Conservation (phyloP, 2,888 invertebrate genomes). For the Microctonus brassicae region DNA sequence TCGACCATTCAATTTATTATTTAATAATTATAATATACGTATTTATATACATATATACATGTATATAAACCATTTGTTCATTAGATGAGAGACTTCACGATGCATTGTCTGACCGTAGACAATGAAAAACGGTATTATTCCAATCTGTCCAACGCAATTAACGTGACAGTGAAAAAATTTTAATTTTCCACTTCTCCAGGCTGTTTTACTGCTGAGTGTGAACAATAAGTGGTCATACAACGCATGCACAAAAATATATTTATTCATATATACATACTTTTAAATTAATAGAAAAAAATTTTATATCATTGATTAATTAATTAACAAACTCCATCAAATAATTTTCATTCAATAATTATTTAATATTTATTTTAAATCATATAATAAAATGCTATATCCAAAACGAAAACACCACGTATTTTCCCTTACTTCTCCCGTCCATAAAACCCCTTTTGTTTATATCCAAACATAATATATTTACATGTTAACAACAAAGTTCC, state of each 20-base stretch:
- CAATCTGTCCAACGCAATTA: conserved; percentile 15
- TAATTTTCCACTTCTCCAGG: conserved; percentile 27
- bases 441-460: too few relatives aligned
- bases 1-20: background rate
- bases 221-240: conserved; percentile 31
- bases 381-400: background rate
- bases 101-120: conserved; percentile 11
- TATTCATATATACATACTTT: background rate
- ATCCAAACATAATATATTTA: too few relatives aligned
- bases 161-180: conserved; percentile 22
- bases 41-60: background rate
- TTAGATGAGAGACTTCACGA: background rate
- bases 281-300: background rate
- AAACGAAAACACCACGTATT: too few relatives aligned
- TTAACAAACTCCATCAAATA: background rate
- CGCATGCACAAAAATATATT: background rate
- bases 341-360: background rate
- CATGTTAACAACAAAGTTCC: too few relatives aligned
- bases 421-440: too few relatives aligned
- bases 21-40: background rate
- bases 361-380: background rate
- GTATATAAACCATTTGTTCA: background rate
- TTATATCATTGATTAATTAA: background rate
- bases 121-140: conserved; percentile 9
- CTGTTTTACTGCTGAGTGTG: background rate